Evolutionary conservation across 1,140 invertebrate species (phyloP), one percentile per base, ranked within the genome.

Genomic region (Drosophila sproati): DNA sequence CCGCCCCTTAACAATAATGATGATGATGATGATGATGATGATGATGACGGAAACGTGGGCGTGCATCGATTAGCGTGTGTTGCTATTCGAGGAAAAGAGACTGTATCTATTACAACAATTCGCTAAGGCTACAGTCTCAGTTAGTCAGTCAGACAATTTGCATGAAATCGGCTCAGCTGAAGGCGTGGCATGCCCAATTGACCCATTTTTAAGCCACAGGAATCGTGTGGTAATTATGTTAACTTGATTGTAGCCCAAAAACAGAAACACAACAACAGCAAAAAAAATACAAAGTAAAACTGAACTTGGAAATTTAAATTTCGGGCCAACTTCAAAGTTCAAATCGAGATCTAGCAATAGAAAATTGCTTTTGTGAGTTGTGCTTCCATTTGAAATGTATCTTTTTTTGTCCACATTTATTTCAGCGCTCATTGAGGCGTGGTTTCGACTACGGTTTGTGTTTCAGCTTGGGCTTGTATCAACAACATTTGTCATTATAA

Each of bases 41-140:
- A 28, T 56, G 56, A 39, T 41, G 55, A 39, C 28, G 66, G 37
- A 60, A 61, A 75, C 85, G 85, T 88, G 85, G 85, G 85, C 85
- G 85, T 88, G 85, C 85, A 89, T 88, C 74, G 82, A 89, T 89
- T 83, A 89, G 73, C 76, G 32, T 66, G 62, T 67, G 55, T 79
- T 39, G 55, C 61, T 39, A n/a, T 47, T 32, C 47, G 37, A 39
- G 37, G 7, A 61, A 50, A 43, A 52, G 28, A 54, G 56, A 50
- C 20, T 54, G 51, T 82, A 77, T 82, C 60, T 63, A 54, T 79
- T 78, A 87, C 82, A 82, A 73, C 61, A 68, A 52, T 74, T 74
- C 64, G 50, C 50, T n/a, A 35, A 35, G 34, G 32, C 39, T 31
- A 34, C 37, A 43, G 2, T 3, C 43, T 20, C 43, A 32, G 61